These are phyloP conservation scores for Esox masquinongy DNA, from an alignment of 2,797 vertebrate genomes.

Conservation along the genomic window DNA sequence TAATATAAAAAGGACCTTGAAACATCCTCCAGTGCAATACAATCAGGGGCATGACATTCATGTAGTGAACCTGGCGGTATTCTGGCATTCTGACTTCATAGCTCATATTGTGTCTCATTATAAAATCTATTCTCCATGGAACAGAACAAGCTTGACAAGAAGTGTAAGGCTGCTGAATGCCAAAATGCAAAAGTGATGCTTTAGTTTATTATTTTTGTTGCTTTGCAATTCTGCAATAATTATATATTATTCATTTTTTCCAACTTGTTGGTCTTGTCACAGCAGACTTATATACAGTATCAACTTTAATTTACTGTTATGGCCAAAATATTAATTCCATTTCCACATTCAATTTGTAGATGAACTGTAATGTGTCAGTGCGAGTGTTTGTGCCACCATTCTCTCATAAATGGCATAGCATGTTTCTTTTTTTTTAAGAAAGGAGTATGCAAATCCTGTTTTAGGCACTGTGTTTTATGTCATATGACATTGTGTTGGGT, in stretches of 20 bases:
- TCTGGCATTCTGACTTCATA: slow-evolving; percentile 13
- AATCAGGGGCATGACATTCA: slow-evolving; percentile 20
- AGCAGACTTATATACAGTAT: neutral
- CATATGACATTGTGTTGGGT: neutral
- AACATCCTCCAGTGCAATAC: slow-evolving; percentile 37
- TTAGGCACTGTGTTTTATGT: neutral
- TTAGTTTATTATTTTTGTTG: neutral
- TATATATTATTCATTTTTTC: neutral
- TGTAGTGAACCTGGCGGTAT: slow-evolving; percentile 16
- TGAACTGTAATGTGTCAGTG: neutral
- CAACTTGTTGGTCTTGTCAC: slow-evolving; percentile 3
- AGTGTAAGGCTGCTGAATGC: neutral
- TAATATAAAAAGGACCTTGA: slow-evolving; percentile 43
- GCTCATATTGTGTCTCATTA: slow-evolving; percentile 13
- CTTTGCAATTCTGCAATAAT: neutral
- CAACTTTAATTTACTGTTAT: neutral
- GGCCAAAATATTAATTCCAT: neutral
- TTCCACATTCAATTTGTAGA: neutral
- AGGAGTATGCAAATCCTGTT: neutral
- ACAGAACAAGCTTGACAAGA: neutral
- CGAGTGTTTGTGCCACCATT: neutral
- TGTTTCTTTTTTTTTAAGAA: neutral
- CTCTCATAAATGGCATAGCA: neutral
- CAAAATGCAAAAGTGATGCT: neutral
- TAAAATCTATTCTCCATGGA: slow-evolving; percentile 1